Evolutionary conservation across 2,797 vertebrate genomes (phyloP).

Genomic region (Anabas testudineus): DNA sequence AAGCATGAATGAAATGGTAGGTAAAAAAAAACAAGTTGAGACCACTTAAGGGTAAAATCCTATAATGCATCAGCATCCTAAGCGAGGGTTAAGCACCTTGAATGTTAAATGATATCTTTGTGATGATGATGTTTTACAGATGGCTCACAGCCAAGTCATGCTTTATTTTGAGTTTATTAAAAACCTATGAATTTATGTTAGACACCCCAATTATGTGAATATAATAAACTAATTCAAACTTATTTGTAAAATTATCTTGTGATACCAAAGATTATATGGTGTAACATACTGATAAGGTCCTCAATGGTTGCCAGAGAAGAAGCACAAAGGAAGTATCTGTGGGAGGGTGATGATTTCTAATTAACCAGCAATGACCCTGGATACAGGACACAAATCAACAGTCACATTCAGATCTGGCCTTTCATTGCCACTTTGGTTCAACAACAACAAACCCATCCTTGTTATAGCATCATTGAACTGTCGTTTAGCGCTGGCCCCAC

Average conservation of each 20-base stretch:
- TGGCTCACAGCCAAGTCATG: conserved; percentile 1
- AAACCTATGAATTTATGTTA: conserved; percentile 2
- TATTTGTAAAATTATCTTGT: conserved; percentile 17
- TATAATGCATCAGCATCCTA: background rate
- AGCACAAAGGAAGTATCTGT: conserved; percentile 20
- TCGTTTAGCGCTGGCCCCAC: conserved; percentile 62
- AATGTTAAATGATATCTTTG: conserved; percentile 8
- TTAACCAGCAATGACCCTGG: conserved; percentile 48
- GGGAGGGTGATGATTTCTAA: conserved; percentile 26
- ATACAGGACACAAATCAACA: conserved; percentile 27
- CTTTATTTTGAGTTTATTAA: conserved; percentile 7
- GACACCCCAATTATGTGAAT: background rate
- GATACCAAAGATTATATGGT: conserved; percentile 3
- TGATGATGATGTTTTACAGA: background rate
- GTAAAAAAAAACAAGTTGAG: background rate
- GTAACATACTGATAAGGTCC: background rate
- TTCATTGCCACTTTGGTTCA: conserved; percentile 48
- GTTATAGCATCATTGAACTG: conserved; percentile 62
- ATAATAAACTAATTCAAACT: background rate
- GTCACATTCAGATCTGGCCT: conserved; percentile 48
- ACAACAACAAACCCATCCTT: conserved; percentile 62
- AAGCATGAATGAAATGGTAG: background rate
- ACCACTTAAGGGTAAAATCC: too few relatives aligned
- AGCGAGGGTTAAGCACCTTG: background rate
- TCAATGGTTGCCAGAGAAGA: conserved; percentile 6